Evolutionary conservation across 2,797 vertebrate genomes (phyloP).

Genomic region (Percopsis omiscomaycus): DNA sequence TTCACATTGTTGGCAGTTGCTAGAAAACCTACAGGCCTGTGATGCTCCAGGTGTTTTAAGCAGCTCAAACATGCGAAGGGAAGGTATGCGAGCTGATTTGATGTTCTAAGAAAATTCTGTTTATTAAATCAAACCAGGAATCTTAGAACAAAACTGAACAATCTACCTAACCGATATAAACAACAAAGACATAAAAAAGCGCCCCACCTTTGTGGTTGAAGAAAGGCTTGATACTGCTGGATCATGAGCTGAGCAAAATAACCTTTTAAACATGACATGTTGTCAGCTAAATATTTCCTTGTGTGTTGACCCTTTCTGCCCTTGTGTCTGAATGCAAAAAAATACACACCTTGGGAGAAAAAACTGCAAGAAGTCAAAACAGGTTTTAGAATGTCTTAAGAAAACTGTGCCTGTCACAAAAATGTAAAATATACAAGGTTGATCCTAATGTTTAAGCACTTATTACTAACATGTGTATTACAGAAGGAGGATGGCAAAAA

Average conservation of each 20-base stretch:
- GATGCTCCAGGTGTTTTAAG: conserved; percentile 18
- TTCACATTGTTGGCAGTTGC: not conserved
- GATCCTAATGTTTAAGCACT: too few species aligned
- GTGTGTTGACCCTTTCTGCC: not conserved
- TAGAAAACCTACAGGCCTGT: conserved; percentile 8
- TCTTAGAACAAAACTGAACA: conserved; percentile 31
- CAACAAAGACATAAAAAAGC: conserved; percentile 31
- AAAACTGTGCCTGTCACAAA: not conserved
- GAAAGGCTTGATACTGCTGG: too few species aligned
- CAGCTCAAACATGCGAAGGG: conserved; percentile 26
- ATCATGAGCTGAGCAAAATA: not conserved
- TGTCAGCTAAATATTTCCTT: not conserved
- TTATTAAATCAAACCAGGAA: conserved; percentile 34
- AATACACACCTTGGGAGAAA: not conserved
- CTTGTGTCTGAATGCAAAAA: not conserved
- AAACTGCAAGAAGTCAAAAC: not conserved
- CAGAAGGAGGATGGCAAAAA: too few species aligned
- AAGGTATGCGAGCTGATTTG: conserved; percentile 21
- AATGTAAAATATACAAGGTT: not conserved
- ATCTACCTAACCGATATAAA: conserved; percentile 5
- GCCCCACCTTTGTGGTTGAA: too few species aligned
- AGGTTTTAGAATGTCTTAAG: not conserved
- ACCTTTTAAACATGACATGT: too few species aligned
- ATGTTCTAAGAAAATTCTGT: conserved; percentile 33
- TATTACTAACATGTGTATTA: too few species aligned